Evolutionary conservation across 2,888 invertebrate species (phyloP), one percentile per base, ranked within the genome.

Genomic region (Hemaris fuciformis): DNA sequence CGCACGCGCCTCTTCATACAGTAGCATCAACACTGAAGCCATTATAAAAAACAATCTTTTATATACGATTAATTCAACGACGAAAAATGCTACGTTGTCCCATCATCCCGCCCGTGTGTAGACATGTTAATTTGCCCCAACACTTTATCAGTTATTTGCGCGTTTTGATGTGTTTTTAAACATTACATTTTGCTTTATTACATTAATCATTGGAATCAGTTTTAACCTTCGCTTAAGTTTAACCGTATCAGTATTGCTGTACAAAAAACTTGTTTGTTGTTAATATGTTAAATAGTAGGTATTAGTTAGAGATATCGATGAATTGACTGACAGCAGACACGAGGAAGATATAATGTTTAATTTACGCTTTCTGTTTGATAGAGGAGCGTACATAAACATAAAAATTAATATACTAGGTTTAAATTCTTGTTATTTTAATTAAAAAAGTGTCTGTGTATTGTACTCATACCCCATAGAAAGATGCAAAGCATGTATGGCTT

Each of bases 201-300:
- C 38, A 46, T 60, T 41, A 60, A 53, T 53, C 60, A 41, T 53
- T 25, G 48, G 46, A 60, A 60, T 48, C 60, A 23, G 60, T 38
- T 48, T 60, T 60, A 60, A 60, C 48, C 60, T 60, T 59, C 59
- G 46, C 46, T 46, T 53, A 10, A 53, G 48, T 48, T 53, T 25
- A 23, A 53, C 48, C 18, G 41, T 60, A 60, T 41, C 38, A 60
- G 46, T 15, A 57, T 23, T 57, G 41, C 23, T 34, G 38, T 3
- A n/a, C n/a, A 53, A 38, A 46, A 59, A 59, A 59, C 31, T 45
- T 59, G 59, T 53, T 53, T 53, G 48, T 53, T 27, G 8, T 53
- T 53, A 27, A 48, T 27, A 53, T 15, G n/a, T 53, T 13, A n/a
- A 18, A n/a, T 53, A n/a, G 38, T 53, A 27, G 48, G 48, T 53